Conservation (phyloP, 1,140 invertebrate genomes). For the Drosophila subpulchrella region DNA sequence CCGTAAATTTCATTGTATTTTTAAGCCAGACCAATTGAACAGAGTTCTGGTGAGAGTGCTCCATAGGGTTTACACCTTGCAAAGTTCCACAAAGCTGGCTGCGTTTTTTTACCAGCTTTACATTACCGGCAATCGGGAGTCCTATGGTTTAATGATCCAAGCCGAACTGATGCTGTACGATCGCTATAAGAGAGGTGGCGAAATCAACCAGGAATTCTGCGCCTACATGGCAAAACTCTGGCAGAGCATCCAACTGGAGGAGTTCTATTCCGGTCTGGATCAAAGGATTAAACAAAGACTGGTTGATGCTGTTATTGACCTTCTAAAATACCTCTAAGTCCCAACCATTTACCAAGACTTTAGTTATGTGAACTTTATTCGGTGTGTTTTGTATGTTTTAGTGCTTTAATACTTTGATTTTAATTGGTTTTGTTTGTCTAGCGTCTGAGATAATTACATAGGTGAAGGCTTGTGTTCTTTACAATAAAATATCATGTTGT, state of each 20-base stretch:
- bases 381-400: conserved; percentile 32
- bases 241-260: conserved; percentile 33
- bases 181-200: conserved; percentile 11
- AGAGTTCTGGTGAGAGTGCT: conserved; percentile 23
- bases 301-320: conserved; percentile 27
- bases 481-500: conserved; percentile 50
- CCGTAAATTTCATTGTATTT: conserved; percentile 30
- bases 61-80: not conserved
- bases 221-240: conserved; percentile 46
- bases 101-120: conserved; percentile 28
- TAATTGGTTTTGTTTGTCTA: conserved; percentile 26
- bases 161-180: conserved; percentile 33
- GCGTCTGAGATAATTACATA: conserved; percentile 67
- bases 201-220: conserved; percentile 1
- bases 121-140: conserved; percentile 14
- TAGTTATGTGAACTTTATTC: conserved; percentile 62
- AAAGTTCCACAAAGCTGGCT: conserved; percentile 1
- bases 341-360: conserved; percentile 1
- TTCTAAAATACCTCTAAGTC: conserved; percentile 23
- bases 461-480: conserved; percentile 25
- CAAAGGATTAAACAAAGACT: conserved; percentile 11
- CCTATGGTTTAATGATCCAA: conserved; percentile 26
- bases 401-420: conserved; percentile 24
- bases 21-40: conserved; percentile 4
- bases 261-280: conserved; percentile 18